These are phyloP conservation scores for Arenicola marina DNA, from an alignment of 2,888 invertebrate species.

Conservation along the genomic window DNA sequence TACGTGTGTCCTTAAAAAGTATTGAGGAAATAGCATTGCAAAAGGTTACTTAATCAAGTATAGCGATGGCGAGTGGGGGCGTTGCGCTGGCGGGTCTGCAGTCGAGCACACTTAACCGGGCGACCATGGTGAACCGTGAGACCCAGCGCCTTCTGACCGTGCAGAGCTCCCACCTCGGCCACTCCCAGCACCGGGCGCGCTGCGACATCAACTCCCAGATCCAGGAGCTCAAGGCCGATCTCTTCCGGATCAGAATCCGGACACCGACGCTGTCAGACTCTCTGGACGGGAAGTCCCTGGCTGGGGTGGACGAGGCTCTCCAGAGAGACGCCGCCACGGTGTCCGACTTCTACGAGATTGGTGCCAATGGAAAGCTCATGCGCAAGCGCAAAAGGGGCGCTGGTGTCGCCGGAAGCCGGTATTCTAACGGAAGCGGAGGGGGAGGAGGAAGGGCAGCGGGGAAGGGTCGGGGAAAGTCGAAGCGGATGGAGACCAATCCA, in stretches of 20 bases:
- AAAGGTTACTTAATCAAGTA: too few species aligned
- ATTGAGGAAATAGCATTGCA: too few species aligned
- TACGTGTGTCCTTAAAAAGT: too few species aligned
- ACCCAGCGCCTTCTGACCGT: neutral
- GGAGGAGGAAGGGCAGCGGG: too few species aligned
- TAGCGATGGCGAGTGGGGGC: too few species aligned
- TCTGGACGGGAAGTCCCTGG: neutral
- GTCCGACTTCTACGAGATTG: neutral
- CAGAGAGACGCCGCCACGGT: neutral
- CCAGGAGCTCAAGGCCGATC: neutral
- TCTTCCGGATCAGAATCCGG: neutral
- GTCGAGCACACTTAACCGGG: neutral
- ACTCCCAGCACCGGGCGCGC: neutral
- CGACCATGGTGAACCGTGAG: neutral
- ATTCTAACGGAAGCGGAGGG: too few species aligned
- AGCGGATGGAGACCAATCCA: too few species aligned
- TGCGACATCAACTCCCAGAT: slow-evolving; percentile 3
- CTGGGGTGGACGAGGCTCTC: neutral
- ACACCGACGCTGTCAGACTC: neutral
- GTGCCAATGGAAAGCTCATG: neutral
- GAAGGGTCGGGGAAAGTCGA: too few species aligned
- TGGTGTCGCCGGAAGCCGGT: too few species aligned
- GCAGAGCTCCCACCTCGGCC: neutral
- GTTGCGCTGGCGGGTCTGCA: too few species aligned
- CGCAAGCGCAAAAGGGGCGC: too few species aligned